Base-by-base conservation (phyloP, 2,113 vertebrate species). In the Laticauda colubrina region DNA sequence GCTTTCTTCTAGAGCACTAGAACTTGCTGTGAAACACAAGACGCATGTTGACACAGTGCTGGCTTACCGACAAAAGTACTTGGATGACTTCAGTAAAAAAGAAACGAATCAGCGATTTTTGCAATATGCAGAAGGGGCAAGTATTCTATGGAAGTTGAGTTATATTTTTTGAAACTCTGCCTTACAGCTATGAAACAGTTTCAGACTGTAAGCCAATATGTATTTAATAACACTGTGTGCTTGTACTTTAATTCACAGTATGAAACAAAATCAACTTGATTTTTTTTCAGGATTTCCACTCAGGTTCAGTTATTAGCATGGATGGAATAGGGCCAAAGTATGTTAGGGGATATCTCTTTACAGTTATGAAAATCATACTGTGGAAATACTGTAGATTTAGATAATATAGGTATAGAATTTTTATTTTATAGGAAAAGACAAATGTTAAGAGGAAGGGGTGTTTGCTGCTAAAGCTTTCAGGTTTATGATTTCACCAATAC, bases 21-120 rank as follows among this genome's bases (percentile, higher is more conserved):
- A 99, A n/a, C 97, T 99, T 94, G 99, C 99, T 88, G 98, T 99
- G 94, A 99, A 99, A 97, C 98, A 99, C 96, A 99, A 98, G 97
- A 99, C 99, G 51, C 99, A 99, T 48, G 98, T 99, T 94, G 99
- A 99, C 97, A 99, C 99, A 0, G 99, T 99, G 93, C 98, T 99
- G 95, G 99, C 99, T 88, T 98, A 98, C 93, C 98, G 99, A 94
- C 98, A 98, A 26, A 99, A 98, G 97, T 99, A 98, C 96, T 96
- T 99, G 85, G 97, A 98, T 95, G 98, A 98, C 91, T 99, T 99
- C 96, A 97, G 98, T 92, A 99, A 98, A 95, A 98, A 98, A 96
- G 99, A 99, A 97, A 99, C 98, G 75, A 99, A 98, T 97, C 98
- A 98, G 94, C 98, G 98, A 64, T 99, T 99, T 96, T 96, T 99